phyloP scores from a whole-genome alignment of 2,797 vertebrate genomes.

The Galago senegalensis region DNA sequence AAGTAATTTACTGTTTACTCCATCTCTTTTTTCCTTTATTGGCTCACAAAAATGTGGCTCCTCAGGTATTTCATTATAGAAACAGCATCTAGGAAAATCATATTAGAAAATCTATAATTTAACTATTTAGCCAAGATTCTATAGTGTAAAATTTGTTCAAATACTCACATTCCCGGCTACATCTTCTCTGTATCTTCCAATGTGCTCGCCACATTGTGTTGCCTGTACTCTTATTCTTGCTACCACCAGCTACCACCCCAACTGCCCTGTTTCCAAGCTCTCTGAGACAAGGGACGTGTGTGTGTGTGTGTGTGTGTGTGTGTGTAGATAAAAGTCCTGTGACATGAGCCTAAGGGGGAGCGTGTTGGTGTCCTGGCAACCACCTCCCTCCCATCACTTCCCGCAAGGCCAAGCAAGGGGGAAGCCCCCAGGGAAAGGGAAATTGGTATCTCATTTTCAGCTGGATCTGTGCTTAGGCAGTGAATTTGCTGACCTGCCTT shows the following conservation, averaged over 20 bases:
- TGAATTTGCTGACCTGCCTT: background rate
- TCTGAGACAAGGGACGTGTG: background rate
- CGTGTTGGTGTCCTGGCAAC: background rate
- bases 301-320: background rate
- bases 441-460: background rate
- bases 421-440: background rate
- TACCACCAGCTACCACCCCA: background rate
- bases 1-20: background rate
- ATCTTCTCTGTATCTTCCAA: background rate
- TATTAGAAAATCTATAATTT: background rate
- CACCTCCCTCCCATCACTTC: background rate
- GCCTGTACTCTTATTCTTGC: background rate
- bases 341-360: background rate
- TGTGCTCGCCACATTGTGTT: background rate
- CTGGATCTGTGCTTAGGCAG: background rate
- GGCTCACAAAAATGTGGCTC: background rate
- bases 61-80: constrained; percentile 1
- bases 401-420: background rate
- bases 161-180: background rate
- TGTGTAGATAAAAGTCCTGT: background rate
- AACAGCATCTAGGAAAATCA: background rate
- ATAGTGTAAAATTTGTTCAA: background rate
- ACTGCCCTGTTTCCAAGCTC: background rate
- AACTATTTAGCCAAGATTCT: background rate
- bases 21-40: background rate